Percentiles rank a stretch among this genome's conserved stretches.
Evolutionary conservation across 92 coral and sea anemone genomes (phyloP).

Genomic region (Heliopora coerulea): DNA sequence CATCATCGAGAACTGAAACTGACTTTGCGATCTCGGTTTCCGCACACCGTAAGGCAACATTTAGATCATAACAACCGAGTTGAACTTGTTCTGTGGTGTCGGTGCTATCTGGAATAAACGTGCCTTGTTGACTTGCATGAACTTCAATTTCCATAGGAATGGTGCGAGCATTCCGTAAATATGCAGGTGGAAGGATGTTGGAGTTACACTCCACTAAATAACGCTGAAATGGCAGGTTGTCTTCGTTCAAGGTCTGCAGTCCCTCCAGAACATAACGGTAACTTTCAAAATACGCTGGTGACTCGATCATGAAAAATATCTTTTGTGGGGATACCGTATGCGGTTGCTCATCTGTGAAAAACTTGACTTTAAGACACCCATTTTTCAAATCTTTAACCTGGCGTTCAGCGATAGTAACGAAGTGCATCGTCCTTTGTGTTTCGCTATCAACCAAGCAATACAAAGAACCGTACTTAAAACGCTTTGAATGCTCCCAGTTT

Average conservation of each 20-base stretch:
- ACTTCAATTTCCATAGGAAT: not conserved
- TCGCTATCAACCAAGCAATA: slow-evolving; percentile 63
- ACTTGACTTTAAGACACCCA: slow-evolving; percentile 58
- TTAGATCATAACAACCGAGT: slow-evolving; percentile 51
- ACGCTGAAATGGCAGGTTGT: slow-evolving; percentile 63
- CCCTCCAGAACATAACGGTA: slow-evolving; percentile 76
- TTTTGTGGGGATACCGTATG: slow-evolving; percentile 10
- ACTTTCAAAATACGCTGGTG: slow-evolving; percentile 74
- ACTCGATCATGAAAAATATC: slow-evolving; percentile 63
- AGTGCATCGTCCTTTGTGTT: slow-evolving; percentile 56
- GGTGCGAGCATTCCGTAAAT: slow-evolving; percentile 16
- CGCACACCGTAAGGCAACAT: slow-evolving; percentile 37
- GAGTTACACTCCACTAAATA: slow-evolving; percentile 63
- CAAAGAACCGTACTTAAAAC: slow-evolving; percentile 70
- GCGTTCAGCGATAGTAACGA: slow-evolving; percentile 72
- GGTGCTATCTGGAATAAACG: not conserved
- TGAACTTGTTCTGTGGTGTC: not conserved
- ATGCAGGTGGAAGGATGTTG: slow-evolving; percentile 67
- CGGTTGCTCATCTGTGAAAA: slow-evolving; percentile 51
- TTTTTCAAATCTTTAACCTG: slow-evolving; percentile 46
- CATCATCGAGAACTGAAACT: slow-evolving; percentile 43
- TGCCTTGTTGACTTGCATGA: not conserved
- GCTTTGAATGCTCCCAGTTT: slow-evolving; percentile 66
- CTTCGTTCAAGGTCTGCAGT: slow-evolving; percentile 54
- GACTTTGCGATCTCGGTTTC: not conserved